phyloP scores from a whole-genome alignment of 2,797 vertebrate genomes.

The Micrastur ruficollis region DNA sequence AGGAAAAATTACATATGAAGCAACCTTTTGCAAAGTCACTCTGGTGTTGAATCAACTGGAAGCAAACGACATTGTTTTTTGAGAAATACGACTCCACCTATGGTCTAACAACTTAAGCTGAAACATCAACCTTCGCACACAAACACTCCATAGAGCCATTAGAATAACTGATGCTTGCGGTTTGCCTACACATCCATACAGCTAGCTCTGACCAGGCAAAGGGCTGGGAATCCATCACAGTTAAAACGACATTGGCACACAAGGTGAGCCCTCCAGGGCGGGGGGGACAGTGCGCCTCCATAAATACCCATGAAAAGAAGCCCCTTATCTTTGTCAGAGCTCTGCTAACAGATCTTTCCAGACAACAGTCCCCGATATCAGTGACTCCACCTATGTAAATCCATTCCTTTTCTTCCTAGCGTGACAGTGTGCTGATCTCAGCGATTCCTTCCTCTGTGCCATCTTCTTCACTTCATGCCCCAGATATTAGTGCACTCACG shows the following conservation, averaged over 20 bases:
- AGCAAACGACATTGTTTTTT: background rate
- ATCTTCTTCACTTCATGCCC: background rate
- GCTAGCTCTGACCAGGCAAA: background rate
- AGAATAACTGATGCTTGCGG: background rate
- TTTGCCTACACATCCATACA: background rate
- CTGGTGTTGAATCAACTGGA: background rate
- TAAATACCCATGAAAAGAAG: background rate
- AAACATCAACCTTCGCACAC: background rate
- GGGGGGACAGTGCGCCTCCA: background rate
- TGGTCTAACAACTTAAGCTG: background rate
- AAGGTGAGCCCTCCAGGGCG: background rate
- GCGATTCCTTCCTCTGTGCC: background rate
- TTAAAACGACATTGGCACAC: background rate
- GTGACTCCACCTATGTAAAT: background rate
- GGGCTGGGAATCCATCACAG: background rate
- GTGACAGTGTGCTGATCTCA: background rate
- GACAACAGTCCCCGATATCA: background rate
- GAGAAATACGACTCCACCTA: background rate
- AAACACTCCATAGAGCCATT: background rate
- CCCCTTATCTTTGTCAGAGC: background rate
- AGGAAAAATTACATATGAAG: background rate
- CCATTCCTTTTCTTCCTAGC: background rate
- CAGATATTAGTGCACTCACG: accelerated
- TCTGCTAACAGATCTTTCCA: background rate
- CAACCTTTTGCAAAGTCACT: background rate